A percentile compares a stretch with the other conserved stretches of the same genome.
These are phyloP conservation scores for Hylyphantes graminicola DNA, from an alignment of 1,140 invertebrate species.

Conservation along the genomic window DNA sequence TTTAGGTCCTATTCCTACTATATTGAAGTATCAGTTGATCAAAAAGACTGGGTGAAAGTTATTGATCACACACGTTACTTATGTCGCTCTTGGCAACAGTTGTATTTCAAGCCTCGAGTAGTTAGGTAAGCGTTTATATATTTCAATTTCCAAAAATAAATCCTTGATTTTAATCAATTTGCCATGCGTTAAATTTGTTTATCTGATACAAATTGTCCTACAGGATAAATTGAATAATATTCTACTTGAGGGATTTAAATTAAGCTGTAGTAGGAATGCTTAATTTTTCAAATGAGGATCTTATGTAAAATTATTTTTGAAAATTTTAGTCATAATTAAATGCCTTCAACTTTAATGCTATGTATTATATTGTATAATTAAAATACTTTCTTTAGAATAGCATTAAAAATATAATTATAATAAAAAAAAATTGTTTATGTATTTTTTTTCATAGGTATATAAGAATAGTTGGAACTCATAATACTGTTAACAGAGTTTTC, in stretches of 20 bases:
- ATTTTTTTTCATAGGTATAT: constrained; percentile 82
- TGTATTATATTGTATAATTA: too few species aligned
- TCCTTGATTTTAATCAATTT: background rate
- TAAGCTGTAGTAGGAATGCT: too few species aligned
- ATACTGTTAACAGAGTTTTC: constrained; percentile 97
- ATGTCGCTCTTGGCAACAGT: constrained; percentile 95
- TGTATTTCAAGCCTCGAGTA: constrained; percentile 91
- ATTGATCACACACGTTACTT: constrained; percentile 91
- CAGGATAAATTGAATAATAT: too few species aligned
- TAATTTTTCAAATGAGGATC: too few species aligned
- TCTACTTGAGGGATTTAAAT: too few species aligned
- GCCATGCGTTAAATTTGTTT: too few species aligned
- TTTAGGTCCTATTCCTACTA: constrained; percentile 93
- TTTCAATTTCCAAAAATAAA: background rate
- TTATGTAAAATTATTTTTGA: too few species aligned
- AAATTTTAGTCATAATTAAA: too few species aligned
- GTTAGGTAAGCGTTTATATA: constrained; percentile 71
- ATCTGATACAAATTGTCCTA: too few species aligned
- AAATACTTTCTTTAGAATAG: too few species aligned
- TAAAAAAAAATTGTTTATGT: constrained; percentile 67
- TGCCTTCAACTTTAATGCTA: too few species aligned
- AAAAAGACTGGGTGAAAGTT: constrained; percentile 92
- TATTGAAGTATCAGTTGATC: constrained; percentile 95
- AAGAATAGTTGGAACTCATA: constrained; percentile 92
- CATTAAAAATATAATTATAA: too few species aligned